phyloP scores from a whole-genome alignment of 2,797 vertebrate species.

The Tangara arthus region DNA sequence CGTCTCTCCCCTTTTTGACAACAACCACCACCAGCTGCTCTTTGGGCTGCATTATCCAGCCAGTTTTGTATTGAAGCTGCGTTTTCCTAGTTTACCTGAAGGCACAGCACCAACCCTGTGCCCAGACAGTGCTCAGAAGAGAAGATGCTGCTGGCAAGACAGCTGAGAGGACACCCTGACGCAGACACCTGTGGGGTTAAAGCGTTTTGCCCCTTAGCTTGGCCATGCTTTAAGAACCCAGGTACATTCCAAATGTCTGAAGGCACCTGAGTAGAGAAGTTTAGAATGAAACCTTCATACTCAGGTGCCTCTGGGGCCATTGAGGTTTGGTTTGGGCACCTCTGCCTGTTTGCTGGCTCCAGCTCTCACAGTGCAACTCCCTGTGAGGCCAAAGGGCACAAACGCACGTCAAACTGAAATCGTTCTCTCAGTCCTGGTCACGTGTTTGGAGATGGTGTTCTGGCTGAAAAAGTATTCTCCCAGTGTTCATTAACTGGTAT shows the following conservation, averaged over 20 bases:
- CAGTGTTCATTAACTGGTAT: background rate
- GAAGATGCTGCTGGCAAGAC: background rate
- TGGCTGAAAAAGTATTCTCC: background rate
- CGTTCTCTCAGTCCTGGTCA: background rate
- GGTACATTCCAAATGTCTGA: background rate
- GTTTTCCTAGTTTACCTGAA: background rate
- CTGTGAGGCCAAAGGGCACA: background rate
- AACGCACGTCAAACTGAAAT: background rate
- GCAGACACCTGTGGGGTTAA: fast-evolving
- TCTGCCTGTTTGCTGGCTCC: background rate
- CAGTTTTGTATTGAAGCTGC: background rate
- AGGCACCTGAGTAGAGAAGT: background rate
- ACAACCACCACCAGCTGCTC: background rate
- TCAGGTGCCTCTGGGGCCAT: background rate
- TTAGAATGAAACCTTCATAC: background rate
- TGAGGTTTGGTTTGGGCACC: background rate
- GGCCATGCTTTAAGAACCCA: background rate
- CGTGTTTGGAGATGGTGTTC: background rate
- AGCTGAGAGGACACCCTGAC: background rate
- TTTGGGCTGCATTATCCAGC: background rate
- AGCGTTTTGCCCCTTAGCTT: background rate
- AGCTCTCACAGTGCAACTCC: background rate
- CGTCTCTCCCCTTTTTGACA: background rate
- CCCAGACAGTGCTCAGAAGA: background rate
- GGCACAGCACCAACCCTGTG: background rate